Base-by-base conservation (phyloP, 64 coral and sea anemone genomes). In the Orbicella faveolata region DNA sequence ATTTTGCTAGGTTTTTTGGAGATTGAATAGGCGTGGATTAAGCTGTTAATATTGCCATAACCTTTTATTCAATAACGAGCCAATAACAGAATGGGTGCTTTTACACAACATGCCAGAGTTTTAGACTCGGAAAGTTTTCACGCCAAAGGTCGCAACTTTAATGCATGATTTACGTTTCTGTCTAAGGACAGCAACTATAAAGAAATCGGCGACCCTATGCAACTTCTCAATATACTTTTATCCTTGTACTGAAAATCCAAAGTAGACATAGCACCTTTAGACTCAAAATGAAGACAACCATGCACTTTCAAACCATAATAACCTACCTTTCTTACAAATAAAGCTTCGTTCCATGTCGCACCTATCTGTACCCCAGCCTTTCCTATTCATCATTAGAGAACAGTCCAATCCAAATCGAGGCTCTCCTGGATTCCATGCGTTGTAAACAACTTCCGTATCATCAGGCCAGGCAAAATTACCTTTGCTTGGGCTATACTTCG, bases 361-460 rank as follows among this genome's bases (percentile, higher is more conserved):
- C 48, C 51, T 34, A n/a, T 98, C 96, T 25, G 96, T 95, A 23
- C 96, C 94, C 96, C 96, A 98, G 6, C 84, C 74, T 63, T 87
- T 86, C 21, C 75, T 37, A 52, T 98, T 93, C 8, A 89, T 21
- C 76, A 98, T 83, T 20, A 95, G 11, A 12, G 91, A 78, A 69
- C 96, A 98, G 66, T 98, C 88, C 23, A 98, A 61, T 35, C 78
- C 83, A 89, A 89, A 98, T 78, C 91, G 96, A 68, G 96, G 96
- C 59, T 98, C 96, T 21, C 91, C 91, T 57, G 79, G 52, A 21
- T 69, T 85, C 96, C 96, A 98, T 62, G 88, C 87, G 26, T 90
- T 48, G 70, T 93, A 95, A 30, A 41, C 63, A 11, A 98, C 83
- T n/a, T 37, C 57, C 8, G 74, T 95, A 6, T 79, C 94, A 75